phyloP scores from a whole-genome alignment of 2,888 invertebrate genomes.

The Rhamnusium bicolor region DNA sequence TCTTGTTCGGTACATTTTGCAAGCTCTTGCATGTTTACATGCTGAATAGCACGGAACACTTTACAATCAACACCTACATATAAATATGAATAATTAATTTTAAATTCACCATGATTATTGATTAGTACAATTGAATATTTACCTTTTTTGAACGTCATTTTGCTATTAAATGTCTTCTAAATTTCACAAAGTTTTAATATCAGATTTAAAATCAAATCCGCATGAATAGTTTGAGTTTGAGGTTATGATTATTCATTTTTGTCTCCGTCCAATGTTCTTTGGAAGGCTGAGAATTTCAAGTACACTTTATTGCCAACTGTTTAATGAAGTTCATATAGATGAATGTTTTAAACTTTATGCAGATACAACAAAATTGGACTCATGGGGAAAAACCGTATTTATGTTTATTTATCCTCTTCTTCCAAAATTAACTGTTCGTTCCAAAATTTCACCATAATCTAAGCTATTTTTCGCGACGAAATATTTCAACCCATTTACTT shows the following conservation, averaged over 20 bases:
- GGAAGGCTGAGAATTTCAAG: not conserved
- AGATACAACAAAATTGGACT: too few relatives aligned
- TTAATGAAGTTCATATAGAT: too few relatives aligned
- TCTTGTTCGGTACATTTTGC: slow-evolving; percentile 83
- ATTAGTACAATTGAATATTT: not conserved
- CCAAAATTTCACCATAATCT: too few relatives aligned
- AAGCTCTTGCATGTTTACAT: slow-evolving; percentile 84
- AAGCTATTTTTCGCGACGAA: too few relatives aligned
- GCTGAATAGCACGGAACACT: slow-evolving; percentile 86
- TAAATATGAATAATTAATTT: not conserved
- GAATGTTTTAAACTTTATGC: too few relatives aligned
- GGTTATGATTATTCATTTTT: not conserved
- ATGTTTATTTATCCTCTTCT: too few relatives aligned
- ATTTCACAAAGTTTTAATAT: not conserved
- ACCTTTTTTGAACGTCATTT: slow-evolving; percentile 56
- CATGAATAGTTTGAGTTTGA: not conserved
- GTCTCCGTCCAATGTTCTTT: not conserved
- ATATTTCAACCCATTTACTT: too few relatives aligned
- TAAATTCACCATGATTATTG: not conserved
- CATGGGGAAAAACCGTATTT: too few relatives aligned
- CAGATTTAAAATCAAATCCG: not conserved
- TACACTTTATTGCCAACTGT: too few relatives aligned
- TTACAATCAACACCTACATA: slow-evolving; percentile 74
- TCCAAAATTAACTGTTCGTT: too few relatives aligned
- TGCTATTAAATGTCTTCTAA: not conserved